These are phyloP conservation scores for Anseranas semipalmata DNA, from an alignment of 2,113 vertebrate genomes.

Conservation along the genomic window DNA sequence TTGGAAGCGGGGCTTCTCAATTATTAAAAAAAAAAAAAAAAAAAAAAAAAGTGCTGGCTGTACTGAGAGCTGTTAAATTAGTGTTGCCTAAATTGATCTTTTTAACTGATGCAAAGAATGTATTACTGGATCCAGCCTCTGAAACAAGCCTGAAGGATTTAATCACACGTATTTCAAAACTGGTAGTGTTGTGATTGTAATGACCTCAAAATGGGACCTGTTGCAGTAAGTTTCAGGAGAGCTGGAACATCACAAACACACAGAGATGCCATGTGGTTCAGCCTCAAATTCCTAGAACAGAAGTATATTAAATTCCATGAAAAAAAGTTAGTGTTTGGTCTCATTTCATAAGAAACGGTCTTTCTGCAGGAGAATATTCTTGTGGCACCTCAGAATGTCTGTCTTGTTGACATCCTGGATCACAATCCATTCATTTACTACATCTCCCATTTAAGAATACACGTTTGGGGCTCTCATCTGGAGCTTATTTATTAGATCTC, in stretches of 20 bases:
- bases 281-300: not conserved
- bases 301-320: not conserved
- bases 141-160: not conserved
- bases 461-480: not conserved
- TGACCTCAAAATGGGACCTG: not conserved
- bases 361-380: not conserved
- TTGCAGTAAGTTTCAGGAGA: not conserved
- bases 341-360: not conserved
- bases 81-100: not conserved
- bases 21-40: not conserved
- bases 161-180: not conserved
- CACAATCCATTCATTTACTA: not conserved
- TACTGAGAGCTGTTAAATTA: not conserved
- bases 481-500: not conserved
- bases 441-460: not conserved
- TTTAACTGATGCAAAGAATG: not conserved
- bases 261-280: not conserved
- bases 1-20: not conserved
- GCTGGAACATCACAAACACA: fast-evolving
- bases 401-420: not conserved
- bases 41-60: not conserved
- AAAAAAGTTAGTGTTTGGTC: not conserved
- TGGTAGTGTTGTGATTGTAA: not conserved
- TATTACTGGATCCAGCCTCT: not conserved
- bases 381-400: not conserved